Evolutionary conservation across 1,140 invertebrate species (phyloP).

Genomic region (Caenorhabditis inopinata): DNA sequence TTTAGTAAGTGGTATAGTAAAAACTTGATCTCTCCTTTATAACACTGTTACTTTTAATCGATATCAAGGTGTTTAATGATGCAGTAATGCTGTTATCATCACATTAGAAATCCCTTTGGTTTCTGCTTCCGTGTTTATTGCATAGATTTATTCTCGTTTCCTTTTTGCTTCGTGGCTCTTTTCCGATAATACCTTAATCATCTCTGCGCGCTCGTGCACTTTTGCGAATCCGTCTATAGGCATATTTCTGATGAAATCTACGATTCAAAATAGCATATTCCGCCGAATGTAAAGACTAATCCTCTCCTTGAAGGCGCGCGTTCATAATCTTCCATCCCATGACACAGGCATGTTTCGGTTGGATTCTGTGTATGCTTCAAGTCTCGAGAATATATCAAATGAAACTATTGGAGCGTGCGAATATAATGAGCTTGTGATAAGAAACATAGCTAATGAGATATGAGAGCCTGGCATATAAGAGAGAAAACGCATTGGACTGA

Average conservation of each 20-base stretch:
- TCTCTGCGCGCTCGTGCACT: neutral
- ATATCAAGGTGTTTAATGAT: too few relatives aligned
- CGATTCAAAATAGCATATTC: neutral
- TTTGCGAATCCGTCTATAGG: neutral
- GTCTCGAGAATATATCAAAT: too few relatives aligned
- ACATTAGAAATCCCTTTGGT: too few relatives aligned
- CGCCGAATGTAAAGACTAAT: neutral
- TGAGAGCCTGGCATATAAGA: neutral
- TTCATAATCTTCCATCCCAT: neutral
- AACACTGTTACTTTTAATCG: too few relatives aligned
- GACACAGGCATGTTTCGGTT: too few relatives aligned
- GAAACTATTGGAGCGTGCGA: neutral
- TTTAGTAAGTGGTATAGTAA: too few relatives aligned
- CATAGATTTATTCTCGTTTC: too few relatives aligned
- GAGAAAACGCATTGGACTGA: neutral
- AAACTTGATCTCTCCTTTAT: too few relatives aligned
- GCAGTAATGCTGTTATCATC: too few relatives aligned
- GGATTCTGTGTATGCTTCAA: too few relatives aligned
- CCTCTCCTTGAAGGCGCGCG: neutral
- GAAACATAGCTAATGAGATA: neutral
- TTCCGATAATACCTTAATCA: neutral
- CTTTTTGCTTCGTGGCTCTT: too few relatives aligned
- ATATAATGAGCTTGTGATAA: slow-evolving; percentile 8
- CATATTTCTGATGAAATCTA: slow-evolving; percentile 7
- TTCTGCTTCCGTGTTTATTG: too few relatives aligned